phyloP scores from a whole-genome alignment of 1,140 invertebrate genomes.

The Lasioglossum baleicum region DNA sequence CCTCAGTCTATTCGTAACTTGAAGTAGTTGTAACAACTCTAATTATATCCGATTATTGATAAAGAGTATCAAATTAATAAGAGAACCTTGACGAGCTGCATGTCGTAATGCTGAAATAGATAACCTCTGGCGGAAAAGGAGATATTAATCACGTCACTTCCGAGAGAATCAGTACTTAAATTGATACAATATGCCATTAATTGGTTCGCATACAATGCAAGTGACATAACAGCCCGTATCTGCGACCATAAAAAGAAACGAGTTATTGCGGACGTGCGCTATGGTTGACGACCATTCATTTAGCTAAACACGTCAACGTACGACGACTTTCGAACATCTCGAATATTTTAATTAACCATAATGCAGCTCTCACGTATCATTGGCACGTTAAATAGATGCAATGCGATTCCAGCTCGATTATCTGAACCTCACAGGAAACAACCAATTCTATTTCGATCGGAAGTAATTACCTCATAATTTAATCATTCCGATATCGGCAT shows the following conservation, averaged over 20 bases:
- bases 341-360: neutral
- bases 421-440: neutral
- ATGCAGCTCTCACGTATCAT: neutral
- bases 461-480: slow-evolving; percentile 20
- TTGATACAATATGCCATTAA: neutral
- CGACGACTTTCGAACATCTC: no score
- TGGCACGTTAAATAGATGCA: neutral
- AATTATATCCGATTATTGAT: no score
- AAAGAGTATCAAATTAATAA: no score
- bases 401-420: neutral
- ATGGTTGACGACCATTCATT: neutral
- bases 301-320: neutral
- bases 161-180: neutral
- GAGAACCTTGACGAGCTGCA: no score
- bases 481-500: neutral
- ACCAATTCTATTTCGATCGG: neutral
- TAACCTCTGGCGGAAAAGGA: slow-evolving; percentile 4
- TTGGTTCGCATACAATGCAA: neutral
- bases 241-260: neutral
- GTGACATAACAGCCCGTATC: neutral
- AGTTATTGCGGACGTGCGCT: neutral
- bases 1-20: no score
- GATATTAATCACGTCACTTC: neutral
- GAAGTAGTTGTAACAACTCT: no score
- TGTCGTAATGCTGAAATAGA: neutral